These are phyloP conservation scores for Rhincodon typus DNA, from an alignment of 2,797 vertebrate genomes.

Conservation along the genomic window DNA sequence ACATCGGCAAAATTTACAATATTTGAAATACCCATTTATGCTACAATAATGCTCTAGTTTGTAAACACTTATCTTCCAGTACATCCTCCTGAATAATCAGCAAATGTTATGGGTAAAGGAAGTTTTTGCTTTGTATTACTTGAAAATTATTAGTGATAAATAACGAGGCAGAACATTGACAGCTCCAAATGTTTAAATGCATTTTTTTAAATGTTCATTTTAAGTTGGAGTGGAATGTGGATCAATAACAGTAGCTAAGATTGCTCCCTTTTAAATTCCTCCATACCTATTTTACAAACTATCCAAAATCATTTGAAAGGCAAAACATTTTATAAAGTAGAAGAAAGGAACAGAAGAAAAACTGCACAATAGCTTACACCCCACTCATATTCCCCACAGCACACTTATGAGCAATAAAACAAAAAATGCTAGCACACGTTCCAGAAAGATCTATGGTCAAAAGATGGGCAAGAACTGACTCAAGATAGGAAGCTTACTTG, in stretches of 20 bases:
- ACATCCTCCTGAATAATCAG: background rate
- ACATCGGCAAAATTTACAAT: background rate
- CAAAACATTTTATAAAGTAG: background rate
- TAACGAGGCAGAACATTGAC: background rate
- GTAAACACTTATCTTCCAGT: background rate
- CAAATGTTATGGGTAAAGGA: background rate
- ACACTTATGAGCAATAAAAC: background rate
- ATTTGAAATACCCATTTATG: background rate
- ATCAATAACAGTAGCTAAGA: background rate
- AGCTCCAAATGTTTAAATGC: background rate
- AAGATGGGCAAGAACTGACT: background rate
- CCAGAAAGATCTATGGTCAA: background rate
- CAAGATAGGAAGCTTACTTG: background rate
- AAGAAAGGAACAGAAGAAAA: background rate
- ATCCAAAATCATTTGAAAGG: background rate
- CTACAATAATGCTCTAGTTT: background rate
- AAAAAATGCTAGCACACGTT: background rate
- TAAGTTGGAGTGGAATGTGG: background rate
- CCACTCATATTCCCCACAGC: background rate
- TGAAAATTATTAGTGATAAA: background rate
- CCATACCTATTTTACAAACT: background rate
- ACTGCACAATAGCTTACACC: background rate
- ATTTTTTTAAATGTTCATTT: background rate
- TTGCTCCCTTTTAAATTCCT: background rate
- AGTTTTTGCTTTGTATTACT: background rate